Base-by-base conservation (phyloP, 2,888 invertebrate genomes). In the Meandrusa payeni region DNA sequence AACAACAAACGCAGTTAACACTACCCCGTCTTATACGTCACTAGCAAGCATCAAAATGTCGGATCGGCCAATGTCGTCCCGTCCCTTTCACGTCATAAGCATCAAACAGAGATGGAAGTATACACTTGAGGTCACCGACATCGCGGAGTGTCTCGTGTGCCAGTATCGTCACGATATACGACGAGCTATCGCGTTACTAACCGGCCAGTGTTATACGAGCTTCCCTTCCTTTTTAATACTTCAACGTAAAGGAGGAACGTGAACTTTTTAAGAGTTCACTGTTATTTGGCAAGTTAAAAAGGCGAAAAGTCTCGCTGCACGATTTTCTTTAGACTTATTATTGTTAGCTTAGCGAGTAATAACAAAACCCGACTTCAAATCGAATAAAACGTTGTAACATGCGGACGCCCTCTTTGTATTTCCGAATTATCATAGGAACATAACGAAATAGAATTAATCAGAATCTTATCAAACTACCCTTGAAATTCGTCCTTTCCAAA, bases 91-190 rank as follows among this genome's bases (percentile, higher is more conserved):
- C 41, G 33, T 22, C 2, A 2, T 2, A 9, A 12, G 28, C 7
- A 46, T 20, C 20, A 33, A 52, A 74, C 26, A 48, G 68, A 61
- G 73, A 69, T 27, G 38, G 45, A 47, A 33, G 20, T 39, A 46
- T 44, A 38, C 42, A 27, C 36, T 33, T 59, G 69, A 73, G 80
- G 76, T 75, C 76, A 70, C 68, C 65, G 71, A 71, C 73, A 67
- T 69, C 57, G 57, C 55, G 51, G 47, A 46, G 50, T 58, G 55
- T 57, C 47, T 52, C 57, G 58, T 50, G 49, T 62, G 52, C 40
- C 44, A 52, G 33, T 48, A 42, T 22, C 42, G 41, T 47, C 34
- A 12, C 67, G 61, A 36, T 23, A 54, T 44, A 33, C 43, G 29
- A 22, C 27, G 31, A 37, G n/a, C n/a, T n/a, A n/a, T n/a, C n/a